Conservation (phyloP, 2,113 vertebrate species). For the Oreochromis tanganicae region DNA sequence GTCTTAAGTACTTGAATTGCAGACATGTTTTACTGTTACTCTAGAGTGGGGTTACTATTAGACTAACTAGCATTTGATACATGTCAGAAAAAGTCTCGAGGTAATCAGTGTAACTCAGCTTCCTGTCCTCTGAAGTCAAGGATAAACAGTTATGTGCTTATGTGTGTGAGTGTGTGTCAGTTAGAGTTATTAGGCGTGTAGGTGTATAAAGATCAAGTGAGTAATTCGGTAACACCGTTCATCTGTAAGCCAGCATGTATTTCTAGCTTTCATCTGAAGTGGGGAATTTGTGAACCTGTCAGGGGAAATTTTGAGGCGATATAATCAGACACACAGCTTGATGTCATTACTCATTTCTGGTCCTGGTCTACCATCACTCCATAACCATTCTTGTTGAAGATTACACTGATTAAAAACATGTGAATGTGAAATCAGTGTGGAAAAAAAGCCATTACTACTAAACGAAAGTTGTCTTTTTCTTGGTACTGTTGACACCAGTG, state of each 20-base stretch:
- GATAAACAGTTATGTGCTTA: neutral
- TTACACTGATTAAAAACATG: neutral
- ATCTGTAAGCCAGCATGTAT: neutral
- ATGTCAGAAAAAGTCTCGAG: neutral
- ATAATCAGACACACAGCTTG: neutral
- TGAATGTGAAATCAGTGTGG: neutral
- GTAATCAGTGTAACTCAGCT: neutral
- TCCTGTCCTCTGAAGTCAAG: neutral
- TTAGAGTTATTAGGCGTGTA: neutral
- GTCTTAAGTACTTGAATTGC: neutral
- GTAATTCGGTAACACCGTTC: neutral
- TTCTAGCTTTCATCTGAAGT: neutral
- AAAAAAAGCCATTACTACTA: neutral
- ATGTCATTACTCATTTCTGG: neutral
- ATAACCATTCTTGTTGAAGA: neutral
- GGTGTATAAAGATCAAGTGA: neutral
- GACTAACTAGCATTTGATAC: neutral
- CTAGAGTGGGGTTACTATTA: neutral
- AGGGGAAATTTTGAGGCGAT: constrained; percentile 36
- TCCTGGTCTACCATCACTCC: neutral
- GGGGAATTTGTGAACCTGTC: constrained; percentile 35
- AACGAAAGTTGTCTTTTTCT: neutral
- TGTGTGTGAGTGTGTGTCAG: neutral
- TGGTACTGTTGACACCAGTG: neutral
- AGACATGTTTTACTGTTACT: neutral